These are phyloP conservation scores for Aphidius colemani DNA, from an alignment of 2,888 invertebrate species.

Conservation along the genomic window DNA sequence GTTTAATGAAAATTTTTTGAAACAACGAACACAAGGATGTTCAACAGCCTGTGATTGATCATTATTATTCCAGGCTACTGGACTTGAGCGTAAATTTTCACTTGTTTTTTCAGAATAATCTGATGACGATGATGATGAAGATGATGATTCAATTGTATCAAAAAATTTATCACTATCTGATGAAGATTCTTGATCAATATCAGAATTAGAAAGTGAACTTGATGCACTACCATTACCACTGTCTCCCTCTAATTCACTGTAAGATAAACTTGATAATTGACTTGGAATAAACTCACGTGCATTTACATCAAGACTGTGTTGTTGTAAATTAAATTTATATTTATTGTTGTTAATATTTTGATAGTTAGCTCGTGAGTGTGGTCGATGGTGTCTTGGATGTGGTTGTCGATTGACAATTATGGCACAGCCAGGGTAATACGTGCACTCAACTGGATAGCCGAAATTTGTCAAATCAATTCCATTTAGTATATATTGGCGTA, in stretches of 20 bases:
- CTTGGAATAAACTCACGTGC: slow-evolving; percentile 71
- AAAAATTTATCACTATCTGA: slow-evolving; percentile 50
- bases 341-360: slow-evolving; percentile 50
- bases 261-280: background rate
- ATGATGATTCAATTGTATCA: slow-evolving; percentile 39
- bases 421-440: slow-evolving; percentile 66
- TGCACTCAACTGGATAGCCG: slow-evolving; percentile 75
- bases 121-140: slow-evolving; percentile 25
- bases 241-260: slow-evolving; percentile 39
- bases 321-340: slow-evolving; percentile 46
- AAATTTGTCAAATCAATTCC: slow-evolving; percentile 68
- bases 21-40: slow-evolving; percentile 75
- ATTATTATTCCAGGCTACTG: slow-evolving; percentile 9
- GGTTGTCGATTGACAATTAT: slow-evolving; percentile 64
- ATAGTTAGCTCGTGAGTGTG: background rate
- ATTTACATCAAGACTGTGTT: slow-evolving; percentile 66
- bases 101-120: too few species aligned
- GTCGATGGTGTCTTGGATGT: slow-evolving; percentile 22
- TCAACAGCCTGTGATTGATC: slow-evolving; percentile 22
- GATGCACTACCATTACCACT: slow-evolving; percentile 48
- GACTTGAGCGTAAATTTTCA: slow-evolving; percentile 13
- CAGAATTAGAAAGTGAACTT: slow-evolving; percentile 48
- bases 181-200: slow-evolving; percentile 46
- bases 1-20: slow-evolving; percentile 72
- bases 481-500: slow-evolving; percentile 69